Evolutionary conservation across 2,113 vertebrate species (phyloP).

Genomic region (Cebus imitator): DNA sequence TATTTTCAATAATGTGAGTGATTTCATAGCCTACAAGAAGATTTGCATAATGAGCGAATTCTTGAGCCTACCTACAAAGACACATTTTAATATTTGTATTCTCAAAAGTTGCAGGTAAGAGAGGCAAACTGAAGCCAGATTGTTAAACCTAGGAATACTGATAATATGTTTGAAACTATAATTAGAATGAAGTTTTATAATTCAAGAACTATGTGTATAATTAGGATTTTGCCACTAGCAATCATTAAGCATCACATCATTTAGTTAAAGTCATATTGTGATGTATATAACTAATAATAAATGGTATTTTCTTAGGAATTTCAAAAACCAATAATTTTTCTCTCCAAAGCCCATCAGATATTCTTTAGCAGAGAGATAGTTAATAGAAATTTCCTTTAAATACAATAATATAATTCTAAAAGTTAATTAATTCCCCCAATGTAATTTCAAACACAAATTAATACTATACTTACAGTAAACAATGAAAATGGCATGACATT

Average conservation of each 20-base stretch:
- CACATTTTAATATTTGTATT: constrained; percentile 13
- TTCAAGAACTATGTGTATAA: not conserved
- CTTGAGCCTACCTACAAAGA: not conserved
- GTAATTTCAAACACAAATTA: not conserved
- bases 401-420: not conserved
- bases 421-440: not conserved
- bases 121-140: no score
- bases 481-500: not conserved
- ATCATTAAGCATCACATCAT: not conserved
- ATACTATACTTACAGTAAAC: not conserved
- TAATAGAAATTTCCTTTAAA: constrained; percentile 44
- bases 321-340: constrained; percentile 17
- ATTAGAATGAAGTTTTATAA: constrained; percentile 10
- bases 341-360: not conserved
- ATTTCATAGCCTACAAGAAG: constrained; percentile 28
- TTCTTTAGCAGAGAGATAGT: not conserved
- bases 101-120: not conserved
- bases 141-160: not conserved
- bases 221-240: constrained; percentile 4
- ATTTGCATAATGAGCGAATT: constrained; percentile 2
- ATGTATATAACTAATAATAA: not conserved
- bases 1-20: not conserved
- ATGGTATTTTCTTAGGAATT: not conserved
- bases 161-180: constrained; percentile 1
- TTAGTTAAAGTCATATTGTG: not conserved